Evolutionary conservation across 2,888 invertebrate species (phyloP).

Genomic region (Drosophila mimetica): DNA sequence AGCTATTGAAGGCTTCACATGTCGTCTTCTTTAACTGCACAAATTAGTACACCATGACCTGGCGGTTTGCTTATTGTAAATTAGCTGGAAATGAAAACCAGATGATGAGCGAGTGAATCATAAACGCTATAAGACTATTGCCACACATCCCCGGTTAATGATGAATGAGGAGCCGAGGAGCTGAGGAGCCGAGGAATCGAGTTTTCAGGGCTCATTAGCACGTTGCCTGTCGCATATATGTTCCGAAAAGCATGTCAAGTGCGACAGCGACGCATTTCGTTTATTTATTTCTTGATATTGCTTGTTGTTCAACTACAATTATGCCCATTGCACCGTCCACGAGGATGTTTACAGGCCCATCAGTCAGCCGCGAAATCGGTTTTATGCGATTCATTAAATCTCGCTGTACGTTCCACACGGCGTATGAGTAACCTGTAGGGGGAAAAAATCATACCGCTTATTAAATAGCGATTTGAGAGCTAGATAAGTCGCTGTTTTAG

Average conservation of each 20-base stretch:
- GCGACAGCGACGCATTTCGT: slow-evolving; percentile 45
- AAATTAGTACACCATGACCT: slow-evolving; percentile 44
- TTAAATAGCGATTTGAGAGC: slow-evolving; percentile 44
- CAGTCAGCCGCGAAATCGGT: slow-evolving; percentile 36
- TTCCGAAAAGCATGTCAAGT: slow-evolving; percentile 71
- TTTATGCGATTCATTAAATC: slow-evolving; percentile 52
- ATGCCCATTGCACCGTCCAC: slow-evolving; percentile 41
- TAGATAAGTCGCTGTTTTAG: slow-evolving; percentile 39
- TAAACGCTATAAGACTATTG: slow-evolving; percentile 40
- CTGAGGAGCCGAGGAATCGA: slow-evolving; percentile 26
- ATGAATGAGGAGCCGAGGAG: slow-evolving; percentile 31
- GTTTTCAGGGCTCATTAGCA: slow-evolving; percentile 74
- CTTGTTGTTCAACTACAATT: slow-evolving; percentile 52
- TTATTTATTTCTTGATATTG: slow-evolving; percentile 41
- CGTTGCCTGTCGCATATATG: slow-evolving; percentile 53
- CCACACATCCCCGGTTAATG: slow-evolving; percentile 45
- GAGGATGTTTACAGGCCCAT: slow-evolving; percentile 68
- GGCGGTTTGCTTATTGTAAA: slow-evolving; percentile 34
- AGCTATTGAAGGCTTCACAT: slow-evolving; percentile 15
- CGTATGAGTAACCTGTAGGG: slow-evolving; percentile 47
- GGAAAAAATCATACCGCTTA: slow-evolving; percentile 26
- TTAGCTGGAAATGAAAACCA: slow-evolving; percentile 43
- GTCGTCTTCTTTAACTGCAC: slow-evolving; percentile 25
- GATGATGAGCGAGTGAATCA: slow-evolving; percentile 50
- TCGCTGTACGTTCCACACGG: slow-evolving; percentile 12